Evolutionary conservation across 1,140 invertebrate genomes (phyloP), one percentile per base, ranked within the genome.

Genomic region (Leguminivora glycinivorella): DNA sequence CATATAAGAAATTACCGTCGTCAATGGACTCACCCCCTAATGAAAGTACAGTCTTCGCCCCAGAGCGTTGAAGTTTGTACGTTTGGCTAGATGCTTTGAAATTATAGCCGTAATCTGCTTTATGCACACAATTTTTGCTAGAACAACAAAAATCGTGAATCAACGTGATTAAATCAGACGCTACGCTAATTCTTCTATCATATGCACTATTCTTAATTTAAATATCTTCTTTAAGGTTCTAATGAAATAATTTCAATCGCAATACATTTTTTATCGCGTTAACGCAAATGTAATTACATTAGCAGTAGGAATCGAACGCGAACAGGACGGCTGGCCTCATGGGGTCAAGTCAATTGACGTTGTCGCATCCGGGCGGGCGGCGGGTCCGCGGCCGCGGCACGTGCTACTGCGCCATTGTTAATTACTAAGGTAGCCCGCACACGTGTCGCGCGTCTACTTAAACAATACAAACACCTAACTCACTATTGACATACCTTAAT

Each of bases 261-360:
- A 47, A 17, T 19, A 0, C 12, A 52, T 22, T 6, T 52, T 1
- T 22, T 10, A 52, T 52, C 19, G 47, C 19, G 17, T 52, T 52
- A 17, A 17, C 58, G 58, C 26, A 31, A 29, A 34, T 63, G n/a
- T 63, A 63, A 63, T 63, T 63, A 63, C 25, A 31, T 29, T 63
- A 29, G 58, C 58, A 63, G 14, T 63, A 17, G 12, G 25, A 14
- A 31, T 31, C n/a, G 24, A 2, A 26, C 6, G 58, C 17, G 58
- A 25, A 63, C 58, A 52, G 47, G 83, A 77, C 26, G 58, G 58
- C 14, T 63, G 58, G 58, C 58, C 58, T 63, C 84, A 83, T 82
- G 80, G 87, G 88, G 88, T 89, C 88, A 88, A 87, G 83, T 89
- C 87, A 90, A 90, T 90, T 89, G 88, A 84, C 79, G 84, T 78